Evolutionary conservation across 2,113 vertebrate genomes (phyloP), one percentile per base, ranked within the genome.

Genomic region (Echinops telfairi): DNA sequence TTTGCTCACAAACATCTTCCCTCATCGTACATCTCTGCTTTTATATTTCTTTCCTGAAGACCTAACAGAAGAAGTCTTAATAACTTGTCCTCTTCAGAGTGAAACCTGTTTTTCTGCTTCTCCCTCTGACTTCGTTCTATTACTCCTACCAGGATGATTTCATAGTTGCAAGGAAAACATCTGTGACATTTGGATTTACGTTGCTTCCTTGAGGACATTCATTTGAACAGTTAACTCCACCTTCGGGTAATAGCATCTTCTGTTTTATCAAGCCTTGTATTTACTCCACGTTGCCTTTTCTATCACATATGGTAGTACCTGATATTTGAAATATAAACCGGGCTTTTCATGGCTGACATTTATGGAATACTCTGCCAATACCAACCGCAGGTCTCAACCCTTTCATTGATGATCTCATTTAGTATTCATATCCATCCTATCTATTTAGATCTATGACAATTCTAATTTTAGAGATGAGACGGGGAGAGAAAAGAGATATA

Each of bases 311-410:
- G 71, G 3, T 5, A 10, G 88, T 80, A 38, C 62, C 29, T 83
- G 16, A 36, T 57, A 57, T 86, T 68, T 77, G 83, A 75, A 78
- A 77, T 81, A 83, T 36, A 80, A 76, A 77, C 20, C 27, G 27
- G 43, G 36, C 9, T 88, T 93, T 90, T 76, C 25, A 92, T 53
- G 73, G 40, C 27, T 93, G 43, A 47, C 23, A 33, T 89, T 92
- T 85, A 27, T 64, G 86, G 68, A 77, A 27, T 62, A 19, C n/a
- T 31, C 22, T 79, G 4, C 91, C 17, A 40, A 0, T 86, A 23
- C 20, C 27, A 88, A 73, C 6, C 4, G 53, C 27, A 23, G 15
- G 10, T 19, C 29, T 77, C 79, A 12, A 27, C 14, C 25, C 25
- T 79, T 90, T 66, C 16, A 62, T 20, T 53, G 7, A 62, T 90